Conservation (phyloP, 1,140 invertebrate genomes). For the Melanaphis sacchari region DNA sequence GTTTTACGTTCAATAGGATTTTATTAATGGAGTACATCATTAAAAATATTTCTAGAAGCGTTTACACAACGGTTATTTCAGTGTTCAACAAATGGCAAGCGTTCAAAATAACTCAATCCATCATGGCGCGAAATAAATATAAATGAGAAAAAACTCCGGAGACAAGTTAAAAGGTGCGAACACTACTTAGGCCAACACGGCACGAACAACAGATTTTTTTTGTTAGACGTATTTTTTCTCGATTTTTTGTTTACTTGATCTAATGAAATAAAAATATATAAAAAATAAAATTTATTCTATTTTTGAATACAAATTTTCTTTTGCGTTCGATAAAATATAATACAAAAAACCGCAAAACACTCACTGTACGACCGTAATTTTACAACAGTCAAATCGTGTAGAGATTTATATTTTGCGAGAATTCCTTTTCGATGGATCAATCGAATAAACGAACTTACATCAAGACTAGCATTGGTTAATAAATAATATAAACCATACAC, state of each 20-base stretch:
- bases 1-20: constrained; percentile 1
- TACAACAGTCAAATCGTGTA: neutral
- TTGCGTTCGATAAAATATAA: neutral
- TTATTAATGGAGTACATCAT: neutral
- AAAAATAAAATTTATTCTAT: neutral
- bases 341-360: neutral
- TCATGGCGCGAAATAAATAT: constrained; percentile 8
- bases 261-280: neutral
- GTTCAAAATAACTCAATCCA: constrained; percentile 49
- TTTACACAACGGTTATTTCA: neutral
- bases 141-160: neutral
- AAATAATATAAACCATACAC: neutral
- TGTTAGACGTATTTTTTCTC: neutral
- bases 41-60: neutral
- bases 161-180: constrained; percentile 20
- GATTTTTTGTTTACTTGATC: neutral
- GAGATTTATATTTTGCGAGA: neutral
- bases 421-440: neutral
- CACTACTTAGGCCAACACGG: neutral
- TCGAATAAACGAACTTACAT: neutral
- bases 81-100: constrained; percentile 14
- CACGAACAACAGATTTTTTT: neutral
- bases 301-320: neutral
- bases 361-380: neutral
- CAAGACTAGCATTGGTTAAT: neutral